These are phyloP conservation scores for Drosophila varians DNA, from an alignment of 1,140 invertebrate species.

Conservation along the genomic window DNA sequence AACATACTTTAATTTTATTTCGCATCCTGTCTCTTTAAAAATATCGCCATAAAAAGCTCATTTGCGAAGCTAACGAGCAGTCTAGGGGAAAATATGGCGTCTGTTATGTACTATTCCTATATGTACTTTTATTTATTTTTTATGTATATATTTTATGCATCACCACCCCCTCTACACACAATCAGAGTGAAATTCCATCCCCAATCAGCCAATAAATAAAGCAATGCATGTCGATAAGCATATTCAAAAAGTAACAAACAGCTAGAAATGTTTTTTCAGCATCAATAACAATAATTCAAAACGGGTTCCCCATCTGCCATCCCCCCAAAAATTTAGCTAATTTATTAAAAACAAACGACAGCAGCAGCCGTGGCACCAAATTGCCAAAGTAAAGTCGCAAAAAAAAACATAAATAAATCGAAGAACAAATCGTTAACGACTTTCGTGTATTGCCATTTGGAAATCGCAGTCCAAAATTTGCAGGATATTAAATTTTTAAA, in stretches of 20 bases:
- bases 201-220: conserved; percentile 74
- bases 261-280: conserved; percentile 23
- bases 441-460: background rate
- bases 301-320: background rate
- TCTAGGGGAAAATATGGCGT: conserved; percentile 41
- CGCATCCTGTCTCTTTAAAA: conserved; percentile 26
- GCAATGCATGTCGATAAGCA: conserved; percentile 69
- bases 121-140: background rate
- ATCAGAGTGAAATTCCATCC: conserved; percentile 1
- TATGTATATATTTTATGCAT: no score
- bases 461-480: conserved; percentile 32
- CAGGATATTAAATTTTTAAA: background rate
- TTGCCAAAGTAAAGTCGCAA: conserved; percentile 50
- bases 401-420: conserved; percentile 16
- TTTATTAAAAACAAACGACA: conserved; percentile 70
- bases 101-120: background rate
- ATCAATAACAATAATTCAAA: conserved; percentile 72
- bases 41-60: conserved; percentile 61
- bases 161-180: conserved; percentile 4
- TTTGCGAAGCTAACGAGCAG: conserved; percentile 65
- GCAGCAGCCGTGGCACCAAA: conserved; percentile 28
- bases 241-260: conserved; percentile 43
- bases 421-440: conserved; percentile 23
- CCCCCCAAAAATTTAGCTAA: conserved; percentile 42
- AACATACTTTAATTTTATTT: conserved; percentile 8